Conservation (phyloP, 2,113 vertebrate genomes). For the Trematocara stigmaticum region DNA sequence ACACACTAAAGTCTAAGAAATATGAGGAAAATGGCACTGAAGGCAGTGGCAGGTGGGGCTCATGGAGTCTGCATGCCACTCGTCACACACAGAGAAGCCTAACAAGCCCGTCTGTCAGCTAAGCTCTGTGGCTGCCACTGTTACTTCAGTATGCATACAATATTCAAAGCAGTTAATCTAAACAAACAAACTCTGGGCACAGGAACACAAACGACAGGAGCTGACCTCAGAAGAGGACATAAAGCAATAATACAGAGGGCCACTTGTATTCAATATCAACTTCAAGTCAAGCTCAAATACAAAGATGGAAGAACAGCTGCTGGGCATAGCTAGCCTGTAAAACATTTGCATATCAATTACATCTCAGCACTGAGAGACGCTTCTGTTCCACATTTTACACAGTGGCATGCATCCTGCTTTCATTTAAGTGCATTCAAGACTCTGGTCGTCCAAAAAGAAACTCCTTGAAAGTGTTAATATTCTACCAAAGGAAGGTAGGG, state of each 20-base stretch:
- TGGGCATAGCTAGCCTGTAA: background rate
- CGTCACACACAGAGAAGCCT: constrained; percentile 18
- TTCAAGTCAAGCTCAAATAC: constrained; percentile 5
- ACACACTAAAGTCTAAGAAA: background rate
- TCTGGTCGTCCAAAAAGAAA: background rate
- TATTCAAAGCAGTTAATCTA: background rate
- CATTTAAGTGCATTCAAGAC: background rate
- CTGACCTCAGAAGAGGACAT: background rate
- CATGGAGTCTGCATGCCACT: constrained; percentile 13
- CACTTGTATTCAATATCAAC: background rate
- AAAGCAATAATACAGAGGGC: background rate
- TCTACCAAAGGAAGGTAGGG: background rate
- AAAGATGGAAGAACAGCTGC: constrained; percentile 5
- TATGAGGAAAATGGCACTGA: background rate
- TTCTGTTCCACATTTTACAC: background rate
- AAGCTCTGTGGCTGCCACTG: background rate
- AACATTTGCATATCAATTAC: constrained; percentile 28
- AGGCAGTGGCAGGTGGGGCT: constrained; percentile 14
- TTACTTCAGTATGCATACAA: background rate
- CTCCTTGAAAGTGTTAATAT: background rate
- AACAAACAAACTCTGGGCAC: background rate
- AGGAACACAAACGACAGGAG: background rate
- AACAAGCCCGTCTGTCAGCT: constrained; percentile 33
- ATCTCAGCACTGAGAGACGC: background rate
- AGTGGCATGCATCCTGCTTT: background rate